These are phyloP conservation scores for Cosmia trapezina DNA, from an alignment of 2,888 invertebrate genomes.

Conservation along the genomic window DNA sequence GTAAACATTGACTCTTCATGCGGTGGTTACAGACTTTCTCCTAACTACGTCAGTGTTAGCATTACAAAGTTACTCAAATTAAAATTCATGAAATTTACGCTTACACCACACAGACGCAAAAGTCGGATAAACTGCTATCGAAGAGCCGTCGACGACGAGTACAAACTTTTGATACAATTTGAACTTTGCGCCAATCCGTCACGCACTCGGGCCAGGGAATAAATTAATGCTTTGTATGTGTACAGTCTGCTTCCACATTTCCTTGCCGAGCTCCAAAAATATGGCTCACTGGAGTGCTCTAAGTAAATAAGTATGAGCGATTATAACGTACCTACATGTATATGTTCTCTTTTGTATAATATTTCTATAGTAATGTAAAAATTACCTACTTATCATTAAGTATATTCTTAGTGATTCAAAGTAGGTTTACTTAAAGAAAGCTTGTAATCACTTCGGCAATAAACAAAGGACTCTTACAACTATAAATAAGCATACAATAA, in stretches of 20 bases:
- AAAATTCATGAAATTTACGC: slow-evolving; percentile 56
- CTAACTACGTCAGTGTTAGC: slow-evolving; percentile 31
- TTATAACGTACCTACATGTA: background rate
- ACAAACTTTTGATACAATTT: slow-evolving; percentile 64
- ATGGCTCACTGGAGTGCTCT: slow-evolving; percentile 6
- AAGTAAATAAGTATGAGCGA: slow-evolving; percentile 8
- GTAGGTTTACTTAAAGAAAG: background rate
- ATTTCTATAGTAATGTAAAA: background rate
- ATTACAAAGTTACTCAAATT: slow-evolving; percentile 48
- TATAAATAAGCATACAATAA: background rate
- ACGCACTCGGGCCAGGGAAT: slow-evolving; percentile 53
- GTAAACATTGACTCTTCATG: slow-evolving; percentile 25
- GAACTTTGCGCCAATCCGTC: slow-evolving; percentile 62
- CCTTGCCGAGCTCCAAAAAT: slow-evolving; percentile 30
- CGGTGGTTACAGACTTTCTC: slow-evolving; percentile 30
- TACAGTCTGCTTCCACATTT: slow-evolving; percentile 28
- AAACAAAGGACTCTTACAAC: background rate
- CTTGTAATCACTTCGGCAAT: background rate
- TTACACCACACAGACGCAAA: slow-evolving; percentile 42
- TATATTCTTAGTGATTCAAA: background rate
- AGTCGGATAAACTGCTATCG: slow-evolving; percentile 55
- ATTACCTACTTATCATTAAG: too few species aligned
- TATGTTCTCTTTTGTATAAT: slow-evolving; percentile 11
- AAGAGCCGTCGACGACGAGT: slow-evolving; percentile 48
- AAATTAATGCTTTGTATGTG: slow-evolving; percentile 48